Percentiles rank a stretch among this genome's conserved stretches.
phyloP scores from a whole-genome alignment of 2,113 vertebrate genomes.

The Triplophysa dalaica region DNA sequence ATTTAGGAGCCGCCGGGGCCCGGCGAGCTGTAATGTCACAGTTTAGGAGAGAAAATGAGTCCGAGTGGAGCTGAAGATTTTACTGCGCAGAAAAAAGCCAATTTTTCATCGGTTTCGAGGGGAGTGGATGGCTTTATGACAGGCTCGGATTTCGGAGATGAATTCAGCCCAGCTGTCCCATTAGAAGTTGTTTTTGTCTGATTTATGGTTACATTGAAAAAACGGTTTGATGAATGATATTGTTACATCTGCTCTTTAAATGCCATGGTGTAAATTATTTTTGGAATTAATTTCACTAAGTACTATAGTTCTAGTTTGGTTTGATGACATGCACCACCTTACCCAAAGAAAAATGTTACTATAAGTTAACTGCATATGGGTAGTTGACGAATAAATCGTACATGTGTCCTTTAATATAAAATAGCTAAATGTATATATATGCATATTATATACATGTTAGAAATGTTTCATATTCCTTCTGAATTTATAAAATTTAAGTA shows the following conservation, averaged over 20 bases:
- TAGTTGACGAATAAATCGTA: too few species aligned
- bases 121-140: background rate
- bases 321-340: too few species aligned
- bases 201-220: background rate
- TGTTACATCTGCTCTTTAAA: background rate
- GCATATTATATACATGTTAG: too few species aligned
- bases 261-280: background rate
- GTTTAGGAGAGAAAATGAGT: slow-evolving; percentile 19
- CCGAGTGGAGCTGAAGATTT: slow-evolving; percentile 24
- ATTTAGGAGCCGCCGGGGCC: slow-evolving; percentile 34
- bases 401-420: too few species aligned
- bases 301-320: too few species aligned
- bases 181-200: background rate
- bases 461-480: too few species aligned
- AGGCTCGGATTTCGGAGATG: background rate
- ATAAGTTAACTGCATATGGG: too few species aligned
- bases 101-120: background rate
- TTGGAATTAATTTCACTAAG: background rate
- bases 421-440: too few species aligned
- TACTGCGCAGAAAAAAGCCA: slow-evolving; percentile 1
- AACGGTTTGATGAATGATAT: background rate
- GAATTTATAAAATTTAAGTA: too few species aligned
- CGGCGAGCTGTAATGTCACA: slow-evolving; percentile 20
- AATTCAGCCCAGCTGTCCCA: background rate
- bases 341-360: too few species aligned